phyloP scores from a whole-genome alignment of 35 echinoderm and acorn worm species.

The Amphiura filiformis region DNA sequence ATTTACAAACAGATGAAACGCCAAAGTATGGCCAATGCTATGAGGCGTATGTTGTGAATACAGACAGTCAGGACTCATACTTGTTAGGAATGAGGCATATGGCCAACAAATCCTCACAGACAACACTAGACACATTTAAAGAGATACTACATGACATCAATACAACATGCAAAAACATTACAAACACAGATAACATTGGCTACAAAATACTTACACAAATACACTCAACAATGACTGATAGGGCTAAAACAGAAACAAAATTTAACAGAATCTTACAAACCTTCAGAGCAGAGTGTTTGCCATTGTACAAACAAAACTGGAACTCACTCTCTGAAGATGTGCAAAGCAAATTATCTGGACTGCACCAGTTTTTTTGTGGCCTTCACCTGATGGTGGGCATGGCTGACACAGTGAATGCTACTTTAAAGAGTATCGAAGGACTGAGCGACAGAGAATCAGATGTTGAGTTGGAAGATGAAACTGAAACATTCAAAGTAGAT shows the following conservation, averaged over 20 bases:
- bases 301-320: conserved; percentile 8
- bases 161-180: conserved; percentile 1
- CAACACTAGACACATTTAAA: conserved; percentile 15
- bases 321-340: background rate
- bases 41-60: conserved; percentile 26
- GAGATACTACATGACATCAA: conserved; percentile 30
- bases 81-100: conserved; percentile 34
- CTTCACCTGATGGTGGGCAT: conserved; percentile 23
- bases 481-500: background rate
- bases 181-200: background rate
- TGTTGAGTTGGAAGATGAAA: background rate
- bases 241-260: conserved; percentile 25
- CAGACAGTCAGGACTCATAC: conserved; percentile 20
- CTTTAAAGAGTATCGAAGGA: background rate
- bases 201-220: conserved; percentile 31
- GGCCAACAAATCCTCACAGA: conserved; percentile 24
- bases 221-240: conserved; percentile 3
- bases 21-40: conserved; percentile 25
- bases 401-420: conserved; percentile 21
- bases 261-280: background rate
- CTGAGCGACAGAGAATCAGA: background rate
- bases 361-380: conserved; percentile 30
- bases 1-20: conserved; percentile 35
- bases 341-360: background rate
- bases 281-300: conserved; percentile 11